Base-by-base conservation (phyloP, 2,888 invertebrate genomes). In the Lordiphosa fenestrarum region DNA sequence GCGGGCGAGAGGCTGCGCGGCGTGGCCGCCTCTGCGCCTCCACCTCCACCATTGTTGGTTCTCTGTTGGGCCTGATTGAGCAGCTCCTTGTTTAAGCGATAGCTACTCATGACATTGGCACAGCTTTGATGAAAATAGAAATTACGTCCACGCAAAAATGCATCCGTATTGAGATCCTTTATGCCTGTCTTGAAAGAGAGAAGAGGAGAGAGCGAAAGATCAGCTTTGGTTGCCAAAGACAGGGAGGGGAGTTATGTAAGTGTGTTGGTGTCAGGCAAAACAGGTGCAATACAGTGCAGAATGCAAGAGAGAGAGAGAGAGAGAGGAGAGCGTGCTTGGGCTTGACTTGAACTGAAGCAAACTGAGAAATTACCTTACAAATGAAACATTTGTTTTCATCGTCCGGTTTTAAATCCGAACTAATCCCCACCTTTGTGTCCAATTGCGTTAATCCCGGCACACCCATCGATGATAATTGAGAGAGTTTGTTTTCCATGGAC, bases 371-470 rank as follows among this genome's bases (percentile, higher is more conserved):
- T 90, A 94, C 94, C 93, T 94, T 92, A 90, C 94, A 94, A 88
- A 94, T 94, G 87, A 94, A 91, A 91, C 94, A 94, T 89, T 93
- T 93, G 88, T 92, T 92, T 85, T 90, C 90, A 71, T 92, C 91
- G 85, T 92, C 92, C 71, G 90, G 88, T 84, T 90, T 88, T 73
- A 85, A 85, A 80, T 88, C 88, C 86, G 88, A 88, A 88, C 87
- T 88, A 76, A 88, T 87, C 83, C 88, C 88, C 88, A 88, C 88
- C 88, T 88, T 88, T 88, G 88, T 66, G 88, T 88, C 88, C 88
- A 87, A 73, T 78, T 87, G 88, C 68, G 88, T 87, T 73, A 87
- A 76, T 81, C 87, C 86, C 63, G 83, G 71, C 73, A 74, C 83
- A 63, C 93, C 80, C 76, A 77, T 77, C 23, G 77, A 76, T 23